Evolutionary conservation across 2,113 vertebrate species (phyloP).

Genomic region (Phoenicopterus ruber): DNA sequence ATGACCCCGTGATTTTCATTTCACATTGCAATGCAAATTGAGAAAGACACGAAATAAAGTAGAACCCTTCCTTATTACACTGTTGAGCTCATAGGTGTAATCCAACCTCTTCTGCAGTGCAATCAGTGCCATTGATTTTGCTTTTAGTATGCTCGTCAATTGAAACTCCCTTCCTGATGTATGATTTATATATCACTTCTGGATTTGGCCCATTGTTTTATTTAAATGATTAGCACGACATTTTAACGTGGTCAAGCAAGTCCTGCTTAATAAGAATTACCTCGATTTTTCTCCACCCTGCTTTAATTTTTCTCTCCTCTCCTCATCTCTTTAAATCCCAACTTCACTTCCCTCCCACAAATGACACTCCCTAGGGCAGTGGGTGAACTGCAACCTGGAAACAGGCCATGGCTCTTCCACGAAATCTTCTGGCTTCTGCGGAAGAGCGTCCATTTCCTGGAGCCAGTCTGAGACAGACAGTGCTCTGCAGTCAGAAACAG

Average conservation of each 20-base stretch:
- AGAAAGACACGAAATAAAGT: neutral
- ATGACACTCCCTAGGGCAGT: neutral
- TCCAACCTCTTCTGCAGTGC: neutral
- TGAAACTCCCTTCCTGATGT: neutral
- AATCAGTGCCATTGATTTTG: neutral
- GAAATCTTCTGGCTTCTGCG: neutral
- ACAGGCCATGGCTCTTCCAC: neutral
- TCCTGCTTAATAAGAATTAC: neutral
- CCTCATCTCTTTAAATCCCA: neutral
- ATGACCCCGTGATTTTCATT: neutral
- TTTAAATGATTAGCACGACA: neutral
- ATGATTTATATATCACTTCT: neutral
- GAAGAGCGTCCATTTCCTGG: constrained; percentile 26
- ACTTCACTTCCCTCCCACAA: neutral
- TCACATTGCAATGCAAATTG: neutral
- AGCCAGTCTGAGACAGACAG: constrained; percentile 35
- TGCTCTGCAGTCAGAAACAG: neutral
- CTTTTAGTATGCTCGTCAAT: neutral
- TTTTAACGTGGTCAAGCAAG: neutral
- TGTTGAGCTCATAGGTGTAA: neutral
- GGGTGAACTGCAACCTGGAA: constrained; percentile 38
- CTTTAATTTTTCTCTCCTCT: neutral
- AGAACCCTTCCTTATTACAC: neutral
- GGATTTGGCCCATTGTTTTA: neutral
- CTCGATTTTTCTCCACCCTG: neutral